Percentiles rank a stretch among this genome's conserved stretches.
These are phyloP conservation scores for Oreocharis arfaki DNA, from an alignment of 2,113 vertebrate genomes.

Conservation along the genomic window DNA sequence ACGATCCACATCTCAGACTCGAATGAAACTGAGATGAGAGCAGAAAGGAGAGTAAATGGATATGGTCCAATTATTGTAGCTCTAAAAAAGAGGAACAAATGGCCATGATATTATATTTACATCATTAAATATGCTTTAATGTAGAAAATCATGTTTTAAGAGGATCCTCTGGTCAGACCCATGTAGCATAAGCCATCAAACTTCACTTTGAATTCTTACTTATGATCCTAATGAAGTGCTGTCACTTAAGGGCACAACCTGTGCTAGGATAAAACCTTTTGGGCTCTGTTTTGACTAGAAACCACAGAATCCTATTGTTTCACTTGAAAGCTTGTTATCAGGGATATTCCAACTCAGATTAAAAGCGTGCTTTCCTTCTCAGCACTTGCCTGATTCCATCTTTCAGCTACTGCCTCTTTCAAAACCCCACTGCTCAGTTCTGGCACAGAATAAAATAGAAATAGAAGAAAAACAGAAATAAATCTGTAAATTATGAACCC, in stretches of 20 bases:
- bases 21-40: neutral
- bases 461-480: neutral
- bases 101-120: neutral
- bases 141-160: neutral
- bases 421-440: neutral
- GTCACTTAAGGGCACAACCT: neutral
- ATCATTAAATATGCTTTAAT: neutral
- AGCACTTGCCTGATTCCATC: neutral
- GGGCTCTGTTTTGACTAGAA: neutral
- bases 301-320: neutral
- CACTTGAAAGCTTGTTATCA: neutral
- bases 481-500: neutral
- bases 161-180: neutral
- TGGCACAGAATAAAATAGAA: neutral
- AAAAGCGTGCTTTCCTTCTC: neutral
- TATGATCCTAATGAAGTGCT: neutral
- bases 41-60: neutral
- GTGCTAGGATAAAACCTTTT: neutral
- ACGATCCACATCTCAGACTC: neutral
- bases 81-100: neutral
- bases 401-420: neutral
- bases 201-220: neutral
- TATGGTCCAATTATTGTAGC: neutral
- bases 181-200: neutral
- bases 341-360: neutral